Evolutionary conservation across 2,888 invertebrate species (phyloP).

Genomic region (Chaitophorus viminalis): DNA sequence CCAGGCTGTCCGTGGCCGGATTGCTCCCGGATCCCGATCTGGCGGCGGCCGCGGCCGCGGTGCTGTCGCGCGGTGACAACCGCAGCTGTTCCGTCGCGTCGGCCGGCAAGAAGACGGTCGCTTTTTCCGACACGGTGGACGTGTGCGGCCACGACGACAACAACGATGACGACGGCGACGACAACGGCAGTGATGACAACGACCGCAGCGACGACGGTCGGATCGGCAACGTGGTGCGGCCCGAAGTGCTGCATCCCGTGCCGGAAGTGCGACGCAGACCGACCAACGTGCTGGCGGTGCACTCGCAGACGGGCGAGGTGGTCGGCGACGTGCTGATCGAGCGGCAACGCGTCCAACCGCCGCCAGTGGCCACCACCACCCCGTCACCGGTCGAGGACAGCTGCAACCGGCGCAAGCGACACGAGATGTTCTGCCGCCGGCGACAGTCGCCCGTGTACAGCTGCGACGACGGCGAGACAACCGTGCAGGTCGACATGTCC

Average conservation of each 20-base stretch:
- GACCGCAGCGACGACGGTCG: background rate
- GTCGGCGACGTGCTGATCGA: conserved; percentile 56
- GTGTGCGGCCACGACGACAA: conserved; percentile 9
- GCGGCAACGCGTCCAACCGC: conserved; percentile 16
- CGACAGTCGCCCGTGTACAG: conserved; percentile 58
- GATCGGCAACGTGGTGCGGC: background rate
- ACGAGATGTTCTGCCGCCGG: conserved; percentile 53
- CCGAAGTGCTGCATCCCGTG: background rate
- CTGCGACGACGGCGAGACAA: conserved; percentile 3
- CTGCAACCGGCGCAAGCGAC: conserved; percentile 9
- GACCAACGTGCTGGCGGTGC: conserved; percentile 41
- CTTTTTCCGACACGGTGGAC: conserved; percentile 40
- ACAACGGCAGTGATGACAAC: background rate
- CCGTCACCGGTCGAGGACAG: background rate
- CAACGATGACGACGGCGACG: background rate
- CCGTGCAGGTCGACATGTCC: background rate
- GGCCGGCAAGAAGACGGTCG: conserved; percentile 45
- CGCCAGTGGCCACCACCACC: too few relatives aligned
- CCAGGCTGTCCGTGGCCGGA: conserved; percentile 1
- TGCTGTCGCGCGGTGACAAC: background rate
- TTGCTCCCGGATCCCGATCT: background rate
- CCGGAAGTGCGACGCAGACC: background rate
- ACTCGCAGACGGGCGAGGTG: conserved; percentile 57
- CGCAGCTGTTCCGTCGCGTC: conserved; percentile 25
- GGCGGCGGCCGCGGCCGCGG: background rate